phyloP scores from a whole-genome alignment of 2,888 invertebrate species.

The Stenoptilia bipunctidactyla region DNA sequence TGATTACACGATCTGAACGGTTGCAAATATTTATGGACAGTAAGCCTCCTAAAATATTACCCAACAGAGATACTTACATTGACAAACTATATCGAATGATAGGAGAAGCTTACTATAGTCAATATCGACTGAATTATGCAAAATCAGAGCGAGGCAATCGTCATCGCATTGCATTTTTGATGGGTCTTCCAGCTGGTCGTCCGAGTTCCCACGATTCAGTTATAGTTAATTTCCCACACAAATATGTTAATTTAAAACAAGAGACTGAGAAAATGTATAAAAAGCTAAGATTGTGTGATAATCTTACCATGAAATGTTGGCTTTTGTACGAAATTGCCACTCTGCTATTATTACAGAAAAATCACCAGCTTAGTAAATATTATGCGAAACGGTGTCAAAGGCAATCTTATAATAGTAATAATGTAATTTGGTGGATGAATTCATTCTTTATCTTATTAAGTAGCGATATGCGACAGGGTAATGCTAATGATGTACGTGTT shows the following conservation, averaged over 20 bases:
- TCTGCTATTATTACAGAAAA: conserved; percentile 48
- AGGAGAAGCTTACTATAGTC: conserved; percentile 50
- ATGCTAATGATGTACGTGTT: conserved; percentile 53
- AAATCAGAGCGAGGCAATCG: conserved; percentile 57
- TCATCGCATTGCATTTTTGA: conserved; percentile 54
- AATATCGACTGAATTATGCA: conserved; percentile 51
- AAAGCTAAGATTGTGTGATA: conserved; percentile 57
- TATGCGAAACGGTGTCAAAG: conserved; percentile 57
- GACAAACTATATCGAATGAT: conserved; percentile 53
- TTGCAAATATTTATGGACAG: conserved; percentile 54
- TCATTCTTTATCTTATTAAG: conserved; percentile 55
- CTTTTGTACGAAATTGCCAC: conserved; percentile 54
- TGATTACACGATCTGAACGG: conserved; percentile 51
- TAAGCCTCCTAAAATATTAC: conserved; percentile 49
- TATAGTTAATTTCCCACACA: conserved; percentile 55
- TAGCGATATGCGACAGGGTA: conserved; percentile 61
- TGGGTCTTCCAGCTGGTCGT: conserved; percentile 52
- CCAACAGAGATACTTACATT: conserved; percentile 49
- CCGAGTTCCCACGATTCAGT: conserved; percentile 59
- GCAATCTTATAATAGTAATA: conserved; percentile 46
- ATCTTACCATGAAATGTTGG: conserved; percentile 59
- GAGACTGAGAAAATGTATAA: conserved; percentile 41
- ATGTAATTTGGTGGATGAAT: conserved; percentile 54
- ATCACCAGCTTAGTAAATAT: conserved; percentile 55
- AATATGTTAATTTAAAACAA: conserved; percentile 48